Evolutionary conservation across 2,113 vertebrate species (phyloP), one percentile per base, ranked within the genome.

Genomic region (Hippolais icterina): DNA sequence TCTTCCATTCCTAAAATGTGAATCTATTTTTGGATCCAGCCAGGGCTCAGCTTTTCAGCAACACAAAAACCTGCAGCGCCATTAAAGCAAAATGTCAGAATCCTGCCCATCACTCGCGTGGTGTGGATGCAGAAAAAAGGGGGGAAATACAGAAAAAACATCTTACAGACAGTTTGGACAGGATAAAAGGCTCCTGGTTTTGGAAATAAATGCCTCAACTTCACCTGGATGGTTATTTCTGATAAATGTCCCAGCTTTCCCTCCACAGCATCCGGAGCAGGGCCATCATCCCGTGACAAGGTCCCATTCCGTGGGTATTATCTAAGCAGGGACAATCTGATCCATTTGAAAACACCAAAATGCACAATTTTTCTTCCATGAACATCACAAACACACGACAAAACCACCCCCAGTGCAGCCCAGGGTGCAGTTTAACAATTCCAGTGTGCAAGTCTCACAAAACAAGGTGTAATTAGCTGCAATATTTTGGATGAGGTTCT

Each of bases 221-320:
- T 95, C 87, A 91, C 89, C 87, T 86, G 44, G 68, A 39, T 80
- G 79, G 19, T 92, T 53, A 47, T 94, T 97, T 87, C 86, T 92
- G 89, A 96, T 64, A 83, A 93, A 83, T 74, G 37, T 39, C 57
- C 75, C 72, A 44, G 52, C 19, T 95, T 74, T 83, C 11, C 35
- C 59, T 74, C 60, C 25, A 1, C 46, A 47, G 25, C 91, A 60
- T 37, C 84, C 60, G 22, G 41, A 94, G 74, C 95, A 77, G 41
- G 31, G 72, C 65, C 72, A 76, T 90, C 95, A 72, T 35, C 80
- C 69, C 28, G 4, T 89, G 89, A 87, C 64, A 96, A 94, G 76
- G n/a, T 28, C 79, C 54, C 77, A 19, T 71, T 93, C 87, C 39
- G 19, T 4, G 71, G 56, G 66, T 63, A 75, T 52, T 64, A 46